A percentile compares a stretch with the other conserved stretches of the same genome.
phyloP scores from a whole-genome alignment of 2,797 vertebrate species.

The Melanotaenia maccullochi region DNA sequence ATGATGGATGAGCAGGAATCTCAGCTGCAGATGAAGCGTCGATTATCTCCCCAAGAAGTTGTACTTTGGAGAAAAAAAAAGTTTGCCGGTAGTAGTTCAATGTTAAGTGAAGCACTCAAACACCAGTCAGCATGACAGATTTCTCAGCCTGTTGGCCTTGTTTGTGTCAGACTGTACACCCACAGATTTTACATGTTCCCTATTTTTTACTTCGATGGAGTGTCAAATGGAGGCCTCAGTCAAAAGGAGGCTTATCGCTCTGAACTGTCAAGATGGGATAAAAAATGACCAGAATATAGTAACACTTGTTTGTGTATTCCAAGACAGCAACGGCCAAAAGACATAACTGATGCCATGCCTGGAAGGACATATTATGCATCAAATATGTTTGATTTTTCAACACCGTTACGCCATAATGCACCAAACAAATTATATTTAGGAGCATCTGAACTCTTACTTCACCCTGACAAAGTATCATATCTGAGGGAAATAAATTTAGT shows the following conservation, averaged over 20 bases:
- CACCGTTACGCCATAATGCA: neutral
- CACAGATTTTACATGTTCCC: constrained; percentile 36
- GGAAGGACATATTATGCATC: neutral
- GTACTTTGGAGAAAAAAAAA: constrained; percentile 33
- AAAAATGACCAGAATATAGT: constrained; percentile 18
- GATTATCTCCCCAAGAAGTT: constrained; percentile 66
- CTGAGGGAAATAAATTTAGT: neutral
- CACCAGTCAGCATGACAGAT: constrained; percentile 54
- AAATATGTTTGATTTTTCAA: constrained; percentile 1
- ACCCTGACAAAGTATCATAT: neutral
- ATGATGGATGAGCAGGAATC: constrained; percentile 66
- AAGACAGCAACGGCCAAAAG: neutral
- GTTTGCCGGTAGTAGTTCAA: constrained; percentile 48
- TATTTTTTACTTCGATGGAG: constrained; percentile 23
- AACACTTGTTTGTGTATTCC: constrained; percentile 39
- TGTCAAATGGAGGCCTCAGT: constrained; percentile 30
- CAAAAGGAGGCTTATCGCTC: constrained; percentile 35
- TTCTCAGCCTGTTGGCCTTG: constrained; percentile 53
- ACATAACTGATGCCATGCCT: neutral
- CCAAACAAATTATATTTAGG: neutral
- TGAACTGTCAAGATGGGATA: constrained; percentile 40
- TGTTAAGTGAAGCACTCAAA: constrained; percentile 60
- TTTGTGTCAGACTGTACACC: constrained; percentile 48
- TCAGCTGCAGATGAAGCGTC: constrained; percentile 35
- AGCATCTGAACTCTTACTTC: too few species aligned